Base-by-base conservation (phyloP, 2,797 vertebrate genomes). In the Odontamblyopus rebecca region DNA sequence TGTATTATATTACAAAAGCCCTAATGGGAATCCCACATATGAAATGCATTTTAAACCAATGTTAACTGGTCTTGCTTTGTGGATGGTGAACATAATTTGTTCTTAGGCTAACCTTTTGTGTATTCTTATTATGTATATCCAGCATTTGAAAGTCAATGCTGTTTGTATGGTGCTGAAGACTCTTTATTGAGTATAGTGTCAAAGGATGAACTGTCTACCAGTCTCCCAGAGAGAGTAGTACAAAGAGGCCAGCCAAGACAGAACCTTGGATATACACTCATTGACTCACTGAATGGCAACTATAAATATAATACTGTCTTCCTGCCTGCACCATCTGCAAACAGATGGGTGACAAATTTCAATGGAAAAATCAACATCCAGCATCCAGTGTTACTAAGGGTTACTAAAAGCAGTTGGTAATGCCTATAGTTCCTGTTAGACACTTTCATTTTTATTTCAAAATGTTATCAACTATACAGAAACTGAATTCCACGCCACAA, bases 181-280 rank as follows among this genome's bases (percentile, higher is more conserved):
- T 79, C 72, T 75, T 51, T 60, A 71, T n/a, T 62, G 71, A 79
- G 71, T 23, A 44, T 68, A 67, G 72, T 68, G 59, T 66, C 72
- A 62, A 61, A 70, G 57, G 79, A 79, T 87, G 85, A 88, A 85
- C 84, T 76, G 82, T 76, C 86, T 80, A 63, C 38, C 74, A 83
- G 50, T 68, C 88, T 89, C 85, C 83, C 84, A 15, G 35, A 69
- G 82, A 87, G 83, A 86, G 80, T 82, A 69, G 59, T 73, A 61
- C 63, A 5, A 64, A 67, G 68, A 38, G 74, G 81, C 71, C 75
- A 61, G 70, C 48, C 48, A n/a, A 70, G 67, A 80, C 77, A 71
- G 27, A 62, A 79, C 73, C 35, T 61, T 44, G 35, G n/a, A 61
- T 69, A 81, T 63, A 65, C 70, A 68, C 48, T 50, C 26, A 65